Evolutionary conservation across 1,140 invertebrate genomes (phyloP).

Genomic region (Bombus pyrosoma): DNA sequence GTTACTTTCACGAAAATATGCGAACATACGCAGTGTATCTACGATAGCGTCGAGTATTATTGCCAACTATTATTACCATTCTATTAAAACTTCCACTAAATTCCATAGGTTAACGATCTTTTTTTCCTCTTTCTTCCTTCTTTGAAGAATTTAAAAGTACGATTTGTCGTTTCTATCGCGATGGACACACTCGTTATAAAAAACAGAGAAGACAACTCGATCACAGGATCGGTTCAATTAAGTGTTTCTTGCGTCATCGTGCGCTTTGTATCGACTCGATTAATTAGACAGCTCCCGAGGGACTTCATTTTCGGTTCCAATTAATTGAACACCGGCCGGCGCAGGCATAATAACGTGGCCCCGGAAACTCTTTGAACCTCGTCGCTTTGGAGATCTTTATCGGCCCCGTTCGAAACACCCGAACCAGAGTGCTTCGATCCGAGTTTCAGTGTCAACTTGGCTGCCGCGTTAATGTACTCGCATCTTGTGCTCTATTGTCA

Average conservation of each 20-base stretch:
- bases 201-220: background rate
- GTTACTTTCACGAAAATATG: too few relatives aligned
- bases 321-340: slow-evolving; percentile 25
- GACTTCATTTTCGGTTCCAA: slow-evolving; percentile 58
- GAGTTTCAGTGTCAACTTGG: background rate
- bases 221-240: slow-evolving; percentile 23
- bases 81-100: too few relatives aligned
- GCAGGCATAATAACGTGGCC: slow-evolving; percentile 36
- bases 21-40: too few relatives aligned
- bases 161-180: background rate
- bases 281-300: slow-evolving; percentile 44
- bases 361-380: slow-evolving; percentile 49
- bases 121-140: fast-evolving
- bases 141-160: too few relatives aligned
- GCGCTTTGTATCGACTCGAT: slow-evolving; percentile 50
- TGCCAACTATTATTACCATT: too few relatives aligned
- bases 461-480: background rate
- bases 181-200: background rate
- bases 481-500: background rate
- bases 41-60: too few relatives aligned
- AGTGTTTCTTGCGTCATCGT: slow-evolving; percentile 18
- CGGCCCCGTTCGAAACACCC: background rate
- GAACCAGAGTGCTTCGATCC: background rate
- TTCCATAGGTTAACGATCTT: too few relatives aligned
- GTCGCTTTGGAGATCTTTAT: slow-evolving; percentile 31